Base-by-base conservation (phyloP, 2,797 vertebrate genomes). In the Diceros bicornis region DNA sequence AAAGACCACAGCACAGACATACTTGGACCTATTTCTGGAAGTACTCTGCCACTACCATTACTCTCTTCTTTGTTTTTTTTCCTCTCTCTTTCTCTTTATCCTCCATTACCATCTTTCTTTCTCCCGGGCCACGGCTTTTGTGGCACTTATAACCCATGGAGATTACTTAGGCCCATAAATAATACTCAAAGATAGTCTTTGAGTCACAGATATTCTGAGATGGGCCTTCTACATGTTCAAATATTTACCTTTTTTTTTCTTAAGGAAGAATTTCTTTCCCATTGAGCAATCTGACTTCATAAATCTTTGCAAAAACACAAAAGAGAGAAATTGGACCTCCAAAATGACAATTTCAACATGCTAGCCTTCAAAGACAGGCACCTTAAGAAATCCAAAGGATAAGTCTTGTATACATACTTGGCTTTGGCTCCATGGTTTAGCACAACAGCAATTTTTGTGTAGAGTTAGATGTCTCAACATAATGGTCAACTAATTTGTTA, bases 391-490 rank as follows among this genome's bases (percentile, higher is more conserved):
- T 57, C 68, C 37, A 68, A 93, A 91, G 69, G 81, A 71, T n/a
- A 95, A 37, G 34, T 89, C 81, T 52, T n/a, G 72, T 96, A 37
- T 91, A 91, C 90, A 77, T 96, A 91, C 69, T 74, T 96, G 92
- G 59, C 79, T 96, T 92, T 41, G 32, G 21, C 61, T 96, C 79
- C 77, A 18, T 16, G 82, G 83, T 78, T 98, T 95, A 98, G 82
- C 92, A 97, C 55, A 84, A 69, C 62, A 97, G 81, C 41, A 96
- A 82, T 96, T 97, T 96, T 98, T 97, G 72, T 95, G 92, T 91
- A 94, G 97, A 83, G 32, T 96, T 77, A 96, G 71, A 77, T 91
- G 75, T 96, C 59, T 98, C 96, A 98, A 74, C 61, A 55, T 66
- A 94, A 93, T 55, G 55, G 83, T 94, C 88, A 94, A 71, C 94